These are phyloP conservation scores for Toxotes lorentzi DNA, from an alignment of 2,797 vertebrate species.

Conservation along the genomic window DNA sequence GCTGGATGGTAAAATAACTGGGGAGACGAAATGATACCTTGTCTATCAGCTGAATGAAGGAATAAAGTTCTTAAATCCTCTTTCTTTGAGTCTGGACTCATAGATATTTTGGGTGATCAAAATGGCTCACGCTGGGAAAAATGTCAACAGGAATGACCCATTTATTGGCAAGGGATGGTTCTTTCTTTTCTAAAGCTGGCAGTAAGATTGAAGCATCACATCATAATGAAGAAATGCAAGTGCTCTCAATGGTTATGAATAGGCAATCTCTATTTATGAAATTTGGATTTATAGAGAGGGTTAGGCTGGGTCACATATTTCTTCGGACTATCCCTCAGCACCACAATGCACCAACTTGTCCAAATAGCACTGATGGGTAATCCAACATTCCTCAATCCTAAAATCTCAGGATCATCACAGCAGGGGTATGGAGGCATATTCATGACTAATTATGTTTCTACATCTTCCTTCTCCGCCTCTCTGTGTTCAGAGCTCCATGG, in stretches of 20 bases:
- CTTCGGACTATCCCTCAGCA: constrained; percentile 55
- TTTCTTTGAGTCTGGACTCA: constrained; percentile 62
- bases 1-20: constrained; percentile 53
- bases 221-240: constrained; percentile 75
- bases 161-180: constrained; percentile 74
- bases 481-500: constrained; percentile 74
- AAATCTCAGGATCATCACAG: constrained; percentile 83
- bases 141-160: constrained; percentile 81
- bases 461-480: constrained; percentile 76
- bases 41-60: constrained; percentile 60
- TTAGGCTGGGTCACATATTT: constrained; percentile 75
- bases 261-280: constrained; percentile 74
- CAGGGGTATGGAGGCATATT: constrained; percentile 80
- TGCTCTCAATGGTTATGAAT: constrained; percentile 78
- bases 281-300: constrained; percentile 73
- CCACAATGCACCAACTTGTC: constrained; percentile 80
- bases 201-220: constrained; percentile 72
- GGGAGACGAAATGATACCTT: constrained; percentile 59
- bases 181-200: constrained; percentile 78
- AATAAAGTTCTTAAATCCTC: constrained; percentile 70
- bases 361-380: constrained; percentile 80
- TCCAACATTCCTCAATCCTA: constrained; percentile 82
- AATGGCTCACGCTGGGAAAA: constrained; percentile 73
- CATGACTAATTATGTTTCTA: constrained; percentile 84
- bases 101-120: constrained; percentile 70